A percentile compares a stretch with the other conserved stretches of the same genome.
phyloP scores from a whole-genome alignment of 2,888 invertebrate genomes.

The Noctuana brunneofusca region DNA sequence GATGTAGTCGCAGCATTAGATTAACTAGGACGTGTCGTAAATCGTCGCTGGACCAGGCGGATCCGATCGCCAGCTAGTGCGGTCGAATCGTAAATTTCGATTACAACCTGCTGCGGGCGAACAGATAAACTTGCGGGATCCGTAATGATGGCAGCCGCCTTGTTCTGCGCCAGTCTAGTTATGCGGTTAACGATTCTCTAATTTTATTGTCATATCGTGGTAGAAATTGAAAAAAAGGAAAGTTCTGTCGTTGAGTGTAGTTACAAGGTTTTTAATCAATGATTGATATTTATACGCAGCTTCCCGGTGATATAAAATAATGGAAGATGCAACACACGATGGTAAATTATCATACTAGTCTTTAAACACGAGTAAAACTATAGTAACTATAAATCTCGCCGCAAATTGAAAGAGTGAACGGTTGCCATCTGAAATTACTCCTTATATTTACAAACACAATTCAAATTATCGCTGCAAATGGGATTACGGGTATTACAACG shows the following conservation, averaged over 20 bases:
- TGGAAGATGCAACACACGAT: no score
- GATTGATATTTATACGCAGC: no score
- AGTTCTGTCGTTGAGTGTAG: no score
- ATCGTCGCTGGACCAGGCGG: conserved; percentile 41
- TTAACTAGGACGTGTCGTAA: conserved; percentile 38
- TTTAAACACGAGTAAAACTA: no score
- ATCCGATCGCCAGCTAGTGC: conserved; percentile 45
- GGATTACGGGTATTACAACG: conserved; percentile 13
- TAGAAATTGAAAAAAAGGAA: not conserved
- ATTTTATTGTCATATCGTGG: conserved; percentile 7
- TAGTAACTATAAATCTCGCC: not conserved
- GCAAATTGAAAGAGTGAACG: not conserved
- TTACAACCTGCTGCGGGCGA: conserved; percentile 41
- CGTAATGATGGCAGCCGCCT: conserved; percentile 24
- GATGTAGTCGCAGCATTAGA: conserved; percentile 21
- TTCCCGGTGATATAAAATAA: no score
- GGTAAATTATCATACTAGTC: no score
- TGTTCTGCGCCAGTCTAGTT: conserved; percentile 27
- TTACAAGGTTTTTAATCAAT: no score
- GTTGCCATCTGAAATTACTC: not conserved
- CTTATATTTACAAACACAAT: conserved; percentile 13
- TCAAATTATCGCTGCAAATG: conserved; percentile 15
- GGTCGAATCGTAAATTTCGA: conserved; percentile 55
- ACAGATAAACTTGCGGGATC: conserved; percentile 35
- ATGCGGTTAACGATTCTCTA: conserved; percentile 18